Base-by-base conservation (phyloP, 2,797 vertebrate species). In the Acipenser transmontanus region DNA sequence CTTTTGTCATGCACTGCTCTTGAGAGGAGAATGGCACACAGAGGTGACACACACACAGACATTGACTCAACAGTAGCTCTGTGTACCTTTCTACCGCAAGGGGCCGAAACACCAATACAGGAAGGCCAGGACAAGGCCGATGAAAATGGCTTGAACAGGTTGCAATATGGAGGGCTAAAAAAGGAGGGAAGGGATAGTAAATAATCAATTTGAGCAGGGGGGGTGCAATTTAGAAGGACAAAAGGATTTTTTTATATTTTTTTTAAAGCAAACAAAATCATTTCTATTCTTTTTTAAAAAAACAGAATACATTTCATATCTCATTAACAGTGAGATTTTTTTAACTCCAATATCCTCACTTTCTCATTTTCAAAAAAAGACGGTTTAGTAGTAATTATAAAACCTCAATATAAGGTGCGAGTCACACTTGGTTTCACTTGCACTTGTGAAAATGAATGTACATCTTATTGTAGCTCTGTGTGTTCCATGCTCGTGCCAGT, bases 31-130 rank as follows among this genome's bases (percentile, higher is more conserved):
- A 89, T 81, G 87, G 91, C 79, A 92, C 88, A 81, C 78, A 88
- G 80, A 89, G 80, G 88, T 88, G 87, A 87, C 72, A 80, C 87
- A 94, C 90, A 87, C 87, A 93, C 90, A 94, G 85, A 93, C 86
- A 91, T 75, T 62, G 81, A 92, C 85, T 82, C 85, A 86, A 93
- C 90, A 92, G 88, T 88, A 91, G 87, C 91, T 90, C 90, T 90
- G 80, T 95, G 94, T 99, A 98, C 96, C 97, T 99, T 95, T 91
- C 96, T 99, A 98, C 96, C 96, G 98, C 93, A 99, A 93, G 90
- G 94, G 94, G 89, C 93, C 91, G 93, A 95, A 96, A 93, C 94
- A 98, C 96, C 97, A 99, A 93, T 89, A 95, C 95, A 98, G 95
- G 95, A 96, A 95, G 95, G 93, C 97, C 96, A 99, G 95, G 94